Evolutionary conservation across 2,797 vertebrate species (phyloP).

Genomic region (Carcharodon carcharias): DNA sequence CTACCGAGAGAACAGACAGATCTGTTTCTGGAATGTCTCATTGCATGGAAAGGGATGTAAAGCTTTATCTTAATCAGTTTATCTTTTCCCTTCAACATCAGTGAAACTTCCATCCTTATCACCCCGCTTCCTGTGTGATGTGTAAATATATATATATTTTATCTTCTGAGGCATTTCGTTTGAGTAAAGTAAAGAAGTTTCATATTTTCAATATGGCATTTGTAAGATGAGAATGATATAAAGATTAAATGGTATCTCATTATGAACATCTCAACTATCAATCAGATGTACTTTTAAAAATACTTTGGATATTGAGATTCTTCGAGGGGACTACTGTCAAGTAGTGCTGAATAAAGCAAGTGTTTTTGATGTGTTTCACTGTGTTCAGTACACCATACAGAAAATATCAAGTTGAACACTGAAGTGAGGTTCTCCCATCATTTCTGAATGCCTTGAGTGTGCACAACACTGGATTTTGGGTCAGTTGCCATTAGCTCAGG

Average conservation of each 20-base stretch:
- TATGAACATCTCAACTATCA: neutral
- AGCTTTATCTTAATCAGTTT: neutral
- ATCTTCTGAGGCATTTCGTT: neutral
- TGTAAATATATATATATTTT: neutral
- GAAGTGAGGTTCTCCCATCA: neutral
- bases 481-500: neutral
- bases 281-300: neutral
- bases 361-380: neutral
- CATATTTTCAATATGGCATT: neutral
- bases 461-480: constrained; percentile 17
- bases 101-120: neutral
- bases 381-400: neutral
- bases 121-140: neutral
- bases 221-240: neutral
- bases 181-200: neutral
- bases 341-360: neutral
- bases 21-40: neutral
- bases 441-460: constrained; percentile 23
- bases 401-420: constrained; percentile 1
- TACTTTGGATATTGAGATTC: neutral
- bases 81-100: neutral
- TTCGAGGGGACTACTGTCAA: neutral
- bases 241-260: neutral
- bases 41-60: neutral
- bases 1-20: too few relatives aligned